phyloP scores from a whole-genome alignment of 2,797 vertebrate genomes.

The Peromyscus nudipes region DNA sequence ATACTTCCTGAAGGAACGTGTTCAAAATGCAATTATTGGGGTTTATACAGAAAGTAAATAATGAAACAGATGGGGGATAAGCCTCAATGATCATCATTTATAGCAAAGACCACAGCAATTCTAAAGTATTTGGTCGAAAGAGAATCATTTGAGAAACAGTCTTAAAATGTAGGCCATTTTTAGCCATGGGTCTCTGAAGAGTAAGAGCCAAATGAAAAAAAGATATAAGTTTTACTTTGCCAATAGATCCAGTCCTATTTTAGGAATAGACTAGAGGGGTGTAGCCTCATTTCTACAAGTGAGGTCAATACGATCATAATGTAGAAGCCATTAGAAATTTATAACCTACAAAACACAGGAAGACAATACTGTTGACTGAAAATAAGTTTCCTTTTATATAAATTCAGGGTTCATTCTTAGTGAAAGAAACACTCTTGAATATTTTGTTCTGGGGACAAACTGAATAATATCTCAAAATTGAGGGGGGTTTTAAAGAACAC shows the following conservation, averaged over 20 bases:
- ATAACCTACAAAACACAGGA: slow-evolving; percentile 62
- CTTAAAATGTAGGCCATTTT: slow-evolving; percentile 66
- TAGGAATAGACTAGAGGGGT: slow-evolving; percentile 63
- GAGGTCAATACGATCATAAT: slow-evolving; percentile 67
- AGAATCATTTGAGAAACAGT: slow-evolving; percentile 60
- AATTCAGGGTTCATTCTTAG: background rate
- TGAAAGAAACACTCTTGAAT: slow-evolving; percentile 2
- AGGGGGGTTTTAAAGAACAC: slow-evolving; percentile 1
- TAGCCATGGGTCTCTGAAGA: slow-evolving; percentile 57
- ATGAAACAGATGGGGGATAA: background rate
- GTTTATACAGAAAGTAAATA: background rate
- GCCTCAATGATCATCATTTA: slow-evolving; percentile 43
- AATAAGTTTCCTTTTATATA: background rate
- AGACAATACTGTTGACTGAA: slow-evolving; percentile 31
- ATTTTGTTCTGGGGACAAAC: background rate
- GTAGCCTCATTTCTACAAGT: slow-evolving; percentile 73
- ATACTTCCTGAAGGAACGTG: background rate
- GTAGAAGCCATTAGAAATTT: slow-evolving; percentile 63
- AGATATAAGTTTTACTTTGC: slow-evolving; percentile 64
- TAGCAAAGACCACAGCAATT: slow-evolving; percentile 31
- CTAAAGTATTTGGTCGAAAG: slow-evolving; percentile 37
- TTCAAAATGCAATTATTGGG: slow-evolving; percentile 52
- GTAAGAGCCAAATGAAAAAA: slow-evolving; percentile 63
- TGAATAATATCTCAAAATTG: slow-evolving; percentile 7
- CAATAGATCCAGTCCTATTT: slow-evolving; percentile 65